Evolutionary conservation across 2,888 invertebrate species (phyloP), one percentile per base, ranked within the genome.

Genomic region (Mesopsocus fuscifrons): DNA sequence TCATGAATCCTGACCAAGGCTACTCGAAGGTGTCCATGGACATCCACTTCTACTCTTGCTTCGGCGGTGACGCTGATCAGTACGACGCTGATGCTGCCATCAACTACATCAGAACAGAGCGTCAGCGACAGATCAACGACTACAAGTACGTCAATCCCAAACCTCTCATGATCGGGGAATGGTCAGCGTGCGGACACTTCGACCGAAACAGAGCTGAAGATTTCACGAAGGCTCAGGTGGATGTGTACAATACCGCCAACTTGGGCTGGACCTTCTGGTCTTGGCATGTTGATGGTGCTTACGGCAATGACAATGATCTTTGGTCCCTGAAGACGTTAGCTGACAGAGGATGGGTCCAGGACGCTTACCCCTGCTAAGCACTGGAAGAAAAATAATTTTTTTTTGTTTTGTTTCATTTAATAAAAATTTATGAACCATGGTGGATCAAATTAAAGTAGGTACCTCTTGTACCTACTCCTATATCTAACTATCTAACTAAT

Each of bases 41-140:
- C 34, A 17, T 34, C 15, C 34, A 34, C 18, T 34, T 16, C 34
- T 34, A 34, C 18, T 34, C 34, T 8, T 34, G 34, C 34, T 34
- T 16, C 34, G 34, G 34, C 8, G 34, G 34, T 9, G 18, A 34
- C 13, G 8, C 16, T 6, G 34, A 34, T 15, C 18, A 13, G 13
- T 34, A 8, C 18, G 34, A 34, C 18, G 18, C 18, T 34, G 34
- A 34, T 20, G 13, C 8, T 8, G 18, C 13, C 15, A 34, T 34
- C 8, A 34, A 34, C 15, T 34, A 34, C 18, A 34, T 34, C 18
- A 34, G 15, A 9, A 16, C 8, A 6, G 34, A 34, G 9, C 16
- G 13, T 16, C 34, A 34, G 18, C 8, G 18, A 13, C 13, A 34
- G 8, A 34, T 34, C 8, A 13, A 34, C 18, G 34, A 34, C 18